phyloP scores from a whole-genome alignment of 53 echinoderm and acorn worm species.

The Crossaster papposus region DNA sequence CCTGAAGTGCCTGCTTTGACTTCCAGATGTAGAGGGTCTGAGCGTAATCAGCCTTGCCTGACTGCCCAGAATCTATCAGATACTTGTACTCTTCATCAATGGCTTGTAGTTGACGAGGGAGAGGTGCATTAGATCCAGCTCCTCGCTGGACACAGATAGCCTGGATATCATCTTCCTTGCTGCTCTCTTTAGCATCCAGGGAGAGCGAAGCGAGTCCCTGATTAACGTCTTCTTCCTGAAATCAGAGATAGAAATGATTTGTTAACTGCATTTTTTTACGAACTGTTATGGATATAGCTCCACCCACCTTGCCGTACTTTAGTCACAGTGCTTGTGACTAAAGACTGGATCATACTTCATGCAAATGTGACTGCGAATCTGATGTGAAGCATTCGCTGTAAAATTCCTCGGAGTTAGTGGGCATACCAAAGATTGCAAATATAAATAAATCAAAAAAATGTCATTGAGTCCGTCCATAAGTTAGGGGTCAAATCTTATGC shows the following conservation, averaged over 20 bases:
- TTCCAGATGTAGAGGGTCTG: slow-evolving; percentile 90
- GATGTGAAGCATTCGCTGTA: no score
- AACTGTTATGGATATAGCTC: no score
- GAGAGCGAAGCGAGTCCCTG: slow-evolving; percentile 75
- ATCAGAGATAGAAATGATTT: not conserved
- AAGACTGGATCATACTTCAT: no score
- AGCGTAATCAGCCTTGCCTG: slow-evolving; percentile 90
- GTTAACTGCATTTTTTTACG: not conserved
- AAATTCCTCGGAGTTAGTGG: no score
- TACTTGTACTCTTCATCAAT: slow-evolving; percentile 94
- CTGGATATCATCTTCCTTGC: slow-evolving; percentile 95
- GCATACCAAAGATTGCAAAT: no score
- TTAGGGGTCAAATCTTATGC: no score
- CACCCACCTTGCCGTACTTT: no score
- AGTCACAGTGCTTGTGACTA: no score
- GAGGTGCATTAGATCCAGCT: slow-evolving; percentile 83
- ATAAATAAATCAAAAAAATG: no score
- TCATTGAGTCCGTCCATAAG: no score
- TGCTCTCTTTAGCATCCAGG: slow-evolving; percentile 81
- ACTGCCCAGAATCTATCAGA: slow-evolving; percentile 88
- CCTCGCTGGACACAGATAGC: slow-evolving; percentile 93
- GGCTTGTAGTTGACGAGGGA: slow-evolving; percentile 90
- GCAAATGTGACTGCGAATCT: no score
- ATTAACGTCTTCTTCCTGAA: slow-evolving; percentile 76
- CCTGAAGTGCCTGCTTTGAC: slow-evolving; percentile 96